Conservation (phyloP, 2,113 vertebrate genomes). For the Cyprinodon brontotheroides region DNA sequence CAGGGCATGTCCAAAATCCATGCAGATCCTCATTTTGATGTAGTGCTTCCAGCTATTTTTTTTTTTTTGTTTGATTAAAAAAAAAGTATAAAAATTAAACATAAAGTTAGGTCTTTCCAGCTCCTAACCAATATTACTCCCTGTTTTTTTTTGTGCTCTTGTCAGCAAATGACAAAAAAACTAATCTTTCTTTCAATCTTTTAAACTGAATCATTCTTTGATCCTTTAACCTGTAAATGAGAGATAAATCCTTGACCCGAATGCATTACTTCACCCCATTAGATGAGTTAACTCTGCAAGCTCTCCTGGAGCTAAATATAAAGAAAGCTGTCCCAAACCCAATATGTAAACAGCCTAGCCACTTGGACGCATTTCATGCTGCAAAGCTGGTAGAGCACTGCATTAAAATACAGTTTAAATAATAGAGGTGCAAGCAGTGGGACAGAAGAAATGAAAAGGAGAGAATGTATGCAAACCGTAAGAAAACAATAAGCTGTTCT, state of each 20-base stretch:
- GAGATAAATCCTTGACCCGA: slow-evolving; percentile 34
- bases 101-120: too few relatives aligned
- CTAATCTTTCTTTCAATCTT: slow-evolving; percentile 17
- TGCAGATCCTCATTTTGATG: slow-evolving; percentile 4
- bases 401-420: slow-evolving; percentile 42
- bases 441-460: slow-evolving; percentile 27
- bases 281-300: slow-evolving; percentile 35
- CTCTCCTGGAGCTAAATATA: slow-evolving; percentile 69
- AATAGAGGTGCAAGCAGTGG: slow-evolving; percentile 25
- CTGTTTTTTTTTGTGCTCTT: not conserved
- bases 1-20: slow-evolving; percentile 1
- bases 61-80: too few relatives aligned
- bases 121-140: not conserved
- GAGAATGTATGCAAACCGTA: slow-evolving; percentile 9
- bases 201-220: slow-evolving; percentile 2
- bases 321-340: slow-evolving; percentile 50
- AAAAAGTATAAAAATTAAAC: too few relatives aligned
- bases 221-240: slow-evolving; percentile 51
- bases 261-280: slow-evolving; percentile 23
- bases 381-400: slow-evolving; percentile 51
- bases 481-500: not conserved
- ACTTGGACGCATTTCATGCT: slow-evolving; percentile 46
- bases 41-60: not conserved
- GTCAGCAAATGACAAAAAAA: slow-evolving; percentile 28
- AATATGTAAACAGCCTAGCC: slow-evolving; percentile 41